These are phyloP conservation scores for Heliconius aoede DNA, from an alignment of 2,888 invertebrate genomes.

Conservation along the genomic window DNA sequence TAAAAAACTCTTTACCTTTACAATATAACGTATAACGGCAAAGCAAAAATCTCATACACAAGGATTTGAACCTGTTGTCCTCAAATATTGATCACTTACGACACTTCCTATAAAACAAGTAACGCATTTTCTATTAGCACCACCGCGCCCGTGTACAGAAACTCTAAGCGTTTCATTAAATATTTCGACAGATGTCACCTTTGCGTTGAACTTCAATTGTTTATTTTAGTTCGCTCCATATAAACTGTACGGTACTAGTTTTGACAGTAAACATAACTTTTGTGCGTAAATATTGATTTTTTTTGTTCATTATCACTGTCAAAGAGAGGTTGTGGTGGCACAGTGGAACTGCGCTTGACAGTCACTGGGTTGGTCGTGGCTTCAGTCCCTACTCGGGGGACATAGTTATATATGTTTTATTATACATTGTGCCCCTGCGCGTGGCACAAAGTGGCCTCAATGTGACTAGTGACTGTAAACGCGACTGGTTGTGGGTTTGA, in stretches of 20 bases:
- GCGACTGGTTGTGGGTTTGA: no score
- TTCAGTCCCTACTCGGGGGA: no score
- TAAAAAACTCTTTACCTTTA: no score
- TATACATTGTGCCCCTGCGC: no score
- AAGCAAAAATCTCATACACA: no score
- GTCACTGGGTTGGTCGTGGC: no score
- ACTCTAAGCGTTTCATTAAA: conserved; percentile 33
- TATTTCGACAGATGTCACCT: conserved; percentile 28
- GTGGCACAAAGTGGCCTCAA: no score
- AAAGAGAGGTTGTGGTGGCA: no score
- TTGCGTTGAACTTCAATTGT: conserved; percentile 6
- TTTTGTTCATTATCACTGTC: background rate
- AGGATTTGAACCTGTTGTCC: background rate
- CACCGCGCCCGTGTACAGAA: background rate
- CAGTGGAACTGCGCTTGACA: no score
- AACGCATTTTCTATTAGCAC: conserved; percentile 30
- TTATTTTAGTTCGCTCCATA: conserved; percentile 15
- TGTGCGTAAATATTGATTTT: conserved; percentile 13
- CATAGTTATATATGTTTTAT: no score
- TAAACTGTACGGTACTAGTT: conserved; percentile 26
- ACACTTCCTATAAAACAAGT: background rate
- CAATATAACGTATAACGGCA: no score
- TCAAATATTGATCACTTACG: background rate
- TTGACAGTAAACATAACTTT: conserved; percentile 23
- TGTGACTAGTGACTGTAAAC: no score